phyloP scores from a whole-genome alignment of 2,797 vertebrate species.

The Chanos chanos region DNA sequence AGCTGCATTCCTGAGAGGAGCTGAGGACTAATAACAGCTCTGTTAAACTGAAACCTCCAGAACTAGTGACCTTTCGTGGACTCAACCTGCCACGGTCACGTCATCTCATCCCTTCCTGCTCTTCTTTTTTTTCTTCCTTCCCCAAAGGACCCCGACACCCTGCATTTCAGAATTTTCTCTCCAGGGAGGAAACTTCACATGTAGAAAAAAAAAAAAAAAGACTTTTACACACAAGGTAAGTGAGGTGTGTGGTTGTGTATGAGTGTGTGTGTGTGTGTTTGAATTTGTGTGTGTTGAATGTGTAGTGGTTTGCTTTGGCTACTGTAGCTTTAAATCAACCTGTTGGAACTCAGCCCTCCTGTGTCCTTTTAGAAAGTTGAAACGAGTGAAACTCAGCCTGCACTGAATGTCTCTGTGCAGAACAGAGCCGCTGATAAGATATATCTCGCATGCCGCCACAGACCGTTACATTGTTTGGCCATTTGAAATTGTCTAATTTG shows the following conservation, averaged over 20 bases:
- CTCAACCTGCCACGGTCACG: no score
- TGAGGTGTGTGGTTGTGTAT: constrained; percentile 8
- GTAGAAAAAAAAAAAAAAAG: neutral
- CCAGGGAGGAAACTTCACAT: no score
- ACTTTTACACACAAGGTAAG: constrained; percentile 53
- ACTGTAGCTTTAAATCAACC: constrained; percentile 41
- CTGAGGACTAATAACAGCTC: neutral
- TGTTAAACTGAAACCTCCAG: no score
- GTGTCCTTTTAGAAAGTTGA: neutral
- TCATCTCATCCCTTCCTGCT: no score
- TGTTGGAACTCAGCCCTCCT: constrained; percentile 24
- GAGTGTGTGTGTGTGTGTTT: neutral
- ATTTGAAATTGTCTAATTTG: no score
- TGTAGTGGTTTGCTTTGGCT: neutral
- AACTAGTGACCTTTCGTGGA: no score
- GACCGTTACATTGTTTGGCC: neutral
- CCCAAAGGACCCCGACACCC: constrained; percentile 4
- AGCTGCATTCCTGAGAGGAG: constrained; percentile 63
- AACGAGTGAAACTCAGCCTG: neutral
- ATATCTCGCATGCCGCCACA: neutral
- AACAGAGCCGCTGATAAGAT: neutral
- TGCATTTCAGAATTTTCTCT: neutral
- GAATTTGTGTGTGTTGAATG: neutral
- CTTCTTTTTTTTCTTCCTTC: no score
- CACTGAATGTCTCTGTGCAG: neutral